These are phyloP conservation scores for Zaprionus africanus DNA, from an alignment of 1,140 invertebrate species.

Conservation along the genomic window DNA sequence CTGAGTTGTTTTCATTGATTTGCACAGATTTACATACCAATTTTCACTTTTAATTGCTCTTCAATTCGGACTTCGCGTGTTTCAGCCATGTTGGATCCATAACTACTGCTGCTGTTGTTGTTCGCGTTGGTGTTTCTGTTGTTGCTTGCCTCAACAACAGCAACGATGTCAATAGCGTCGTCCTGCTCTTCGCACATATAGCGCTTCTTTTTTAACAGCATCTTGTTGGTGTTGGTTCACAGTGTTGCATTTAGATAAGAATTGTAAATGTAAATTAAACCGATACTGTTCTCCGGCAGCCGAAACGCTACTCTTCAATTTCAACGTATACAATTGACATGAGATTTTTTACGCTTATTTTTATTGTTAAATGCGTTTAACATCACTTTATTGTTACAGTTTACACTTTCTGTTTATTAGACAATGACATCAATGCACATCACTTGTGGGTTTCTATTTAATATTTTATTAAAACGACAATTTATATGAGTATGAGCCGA, in stretches of 20 bases:
- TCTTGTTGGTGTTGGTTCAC: constrained; percentile 61
- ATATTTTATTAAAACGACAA: constrained; percentile 30
- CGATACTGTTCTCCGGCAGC: constrained; percentile 45
- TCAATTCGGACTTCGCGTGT: constrained; percentile 93
- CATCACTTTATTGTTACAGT: constrained; percentile 43
- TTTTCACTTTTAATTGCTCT: constrained; percentile 94
- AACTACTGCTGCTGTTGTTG: constrained; percentile 84
- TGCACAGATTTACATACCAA: constrained; percentile 88
- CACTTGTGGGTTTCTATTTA: constrained; percentile 43
- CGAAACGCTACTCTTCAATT: constrained; percentile 25
- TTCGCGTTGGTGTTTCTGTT: constrained; percentile 69
- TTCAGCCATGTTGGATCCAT: constrained; percentile 94
- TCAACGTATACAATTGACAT: constrained; percentile 46
- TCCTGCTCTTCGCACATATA: constrained; percentile 80
- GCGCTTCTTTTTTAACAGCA: constrained; percentile 84
- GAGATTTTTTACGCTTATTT: constrained; percentile 31
- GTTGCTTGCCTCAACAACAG: constrained; percentile 69
- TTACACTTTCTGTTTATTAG: constrained; percentile 21
- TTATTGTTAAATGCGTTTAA: constrained; percentile 41
- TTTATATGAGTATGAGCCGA: constrained; percentile 10
- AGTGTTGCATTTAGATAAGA: constrained; percentile 66
- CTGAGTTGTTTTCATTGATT: constrained; percentile 53
- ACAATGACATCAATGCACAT: constrained; percentile 23
- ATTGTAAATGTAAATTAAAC: constrained; percentile 44
- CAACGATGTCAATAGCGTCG: constrained; percentile 67